phyloP scores from a whole-genome alignment of 2,797 vertebrate genomes.

The Syngnathus rostellatus region DNA sequence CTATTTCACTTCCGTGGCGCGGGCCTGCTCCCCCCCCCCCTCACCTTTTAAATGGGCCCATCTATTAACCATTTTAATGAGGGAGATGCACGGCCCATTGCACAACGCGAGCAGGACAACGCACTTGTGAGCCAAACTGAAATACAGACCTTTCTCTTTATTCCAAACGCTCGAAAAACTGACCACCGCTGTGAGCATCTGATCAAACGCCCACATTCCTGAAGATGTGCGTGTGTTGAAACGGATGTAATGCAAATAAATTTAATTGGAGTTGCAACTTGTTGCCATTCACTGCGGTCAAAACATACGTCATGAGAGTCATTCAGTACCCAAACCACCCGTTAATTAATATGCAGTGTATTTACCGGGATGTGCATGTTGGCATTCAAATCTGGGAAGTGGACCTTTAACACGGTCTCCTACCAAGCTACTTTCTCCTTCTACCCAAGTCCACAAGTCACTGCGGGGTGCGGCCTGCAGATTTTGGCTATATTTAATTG shows the following conservation, averaged over 20 bases:
- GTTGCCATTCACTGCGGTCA: background rate
- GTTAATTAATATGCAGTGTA: background rate
- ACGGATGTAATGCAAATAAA: background rate
- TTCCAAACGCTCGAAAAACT: background rate
- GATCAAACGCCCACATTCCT: background rate
- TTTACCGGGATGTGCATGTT: background rate
- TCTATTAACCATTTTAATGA: slow-evolving; percentile 82
- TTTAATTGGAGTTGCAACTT: background rate
- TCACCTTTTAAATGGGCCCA: slow-evolving; percentile 75
- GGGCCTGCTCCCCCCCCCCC: slow-evolving; percentile 54
- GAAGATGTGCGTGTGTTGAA: background rate
- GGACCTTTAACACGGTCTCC: background rate
- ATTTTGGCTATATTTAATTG: slow-evolving; percentile 41
- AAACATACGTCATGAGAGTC: background rate
- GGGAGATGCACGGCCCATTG: slow-evolving; percentile 66
- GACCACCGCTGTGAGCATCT: background rate
- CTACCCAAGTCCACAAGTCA: slow-evolving; percentile 32
- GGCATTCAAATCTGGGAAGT: background rate
- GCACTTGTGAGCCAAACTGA: background rate
- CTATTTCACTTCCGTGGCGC: slow-evolving; percentile 52
- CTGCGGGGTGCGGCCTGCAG: slow-evolving; percentile 46
- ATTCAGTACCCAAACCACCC: background rate
- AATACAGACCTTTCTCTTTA: background rate
- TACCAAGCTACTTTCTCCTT: background rate
- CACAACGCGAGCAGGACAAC: slow-evolving; percentile 56